A percentile compares a stretch with the other conserved stretches of the same genome.
Evolutionary conservation across 2,113 vertebrate species (phyloP).

Genomic region (Chunga burmeisteri): DNA sequence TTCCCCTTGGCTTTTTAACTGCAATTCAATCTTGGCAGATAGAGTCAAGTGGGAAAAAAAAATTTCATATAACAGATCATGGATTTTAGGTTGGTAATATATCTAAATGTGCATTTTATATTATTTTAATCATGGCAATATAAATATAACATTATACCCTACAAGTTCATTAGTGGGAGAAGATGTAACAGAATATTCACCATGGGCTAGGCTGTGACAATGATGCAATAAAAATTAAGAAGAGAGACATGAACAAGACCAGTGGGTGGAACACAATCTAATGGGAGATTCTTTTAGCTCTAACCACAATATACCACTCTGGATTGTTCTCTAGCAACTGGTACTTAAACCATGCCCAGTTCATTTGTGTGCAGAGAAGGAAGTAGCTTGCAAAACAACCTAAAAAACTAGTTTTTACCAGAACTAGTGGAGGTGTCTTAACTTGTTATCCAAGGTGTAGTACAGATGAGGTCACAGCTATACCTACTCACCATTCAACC

Average conservation of each 20-base stretch:
- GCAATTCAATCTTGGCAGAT: not conserved
- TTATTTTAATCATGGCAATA: not conserved
- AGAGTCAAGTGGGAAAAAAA: not conserved
- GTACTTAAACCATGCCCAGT: not conserved
- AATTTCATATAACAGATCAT: not conserved
- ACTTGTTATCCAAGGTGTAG: not conserved
- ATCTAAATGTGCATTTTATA: not conserved
- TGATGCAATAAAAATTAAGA: not conserved
- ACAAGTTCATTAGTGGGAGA: not conserved
- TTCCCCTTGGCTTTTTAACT: not conserved
- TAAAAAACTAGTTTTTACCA: not conserved
- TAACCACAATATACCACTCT: not conserved
- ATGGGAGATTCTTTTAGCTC: not conserved
- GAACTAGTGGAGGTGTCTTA: not conserved
- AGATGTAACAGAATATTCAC: not conserved
- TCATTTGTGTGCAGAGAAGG: not conserved
- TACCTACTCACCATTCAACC: not conserved
- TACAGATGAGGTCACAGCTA: not conserved
- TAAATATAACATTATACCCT: not conserved
- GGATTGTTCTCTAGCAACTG: not conserved
- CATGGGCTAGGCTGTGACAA: not conserved
- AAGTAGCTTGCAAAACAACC: not conserved
- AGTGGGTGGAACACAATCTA: not conserved
- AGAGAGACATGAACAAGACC: not conserved
- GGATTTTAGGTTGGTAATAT: not conserved